phyloP scores from a whole-genome alignment of 2,888 invertebrate species.

The Sussaba pulchella region DNA sequence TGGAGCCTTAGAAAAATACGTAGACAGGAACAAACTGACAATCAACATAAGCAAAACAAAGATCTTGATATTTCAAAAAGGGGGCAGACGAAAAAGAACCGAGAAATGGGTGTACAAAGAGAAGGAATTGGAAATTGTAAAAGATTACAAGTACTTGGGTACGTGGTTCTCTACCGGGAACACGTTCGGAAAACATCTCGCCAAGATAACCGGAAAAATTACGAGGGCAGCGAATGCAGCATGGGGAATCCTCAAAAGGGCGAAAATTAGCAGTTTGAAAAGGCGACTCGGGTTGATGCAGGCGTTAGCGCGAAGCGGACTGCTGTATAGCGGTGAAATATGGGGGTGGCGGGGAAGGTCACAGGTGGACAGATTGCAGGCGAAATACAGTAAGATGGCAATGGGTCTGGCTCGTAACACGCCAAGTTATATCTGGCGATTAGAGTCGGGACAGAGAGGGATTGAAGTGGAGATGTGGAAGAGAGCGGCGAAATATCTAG shows the following conservation, averaged over 20 bases:
- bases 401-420: slow-evolving; percentile 32
- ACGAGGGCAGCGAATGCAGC: too few relatives aligned
- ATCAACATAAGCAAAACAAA: too few relatives aligned
- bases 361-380: slow-evolving; percentile 17
- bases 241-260: too few relatives aligned
- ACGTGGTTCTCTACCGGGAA: slow-evolving; percentile 42
- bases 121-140: slow-evolving; percentile 45
- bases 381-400: slow-evolving; percentile 15
- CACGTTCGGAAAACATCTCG: slow-evolving; percentile 13
- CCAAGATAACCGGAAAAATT: too few relatives aligned
- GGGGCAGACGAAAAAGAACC: too few relatives aligned
- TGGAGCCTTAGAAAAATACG: slow-evolving; percentile 39
- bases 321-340: slow-evolving; percentile 41
- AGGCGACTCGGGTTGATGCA: slow-evolving; percentile 31
- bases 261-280: background rate
- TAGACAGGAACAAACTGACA: slow-evolving; percentile 32
- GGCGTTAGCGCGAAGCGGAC: slow-evolving; percentile 24
- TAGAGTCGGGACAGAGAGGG: too few relatives aligned
- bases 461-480: too few relatives aligned
- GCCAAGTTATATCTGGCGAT: too few relatives aligned
- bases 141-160: slow-evolving; percentile 50
- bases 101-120: slow-evolving; percentile 22
- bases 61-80: too few relatives aligned
- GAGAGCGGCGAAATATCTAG: too few relatives aligned
- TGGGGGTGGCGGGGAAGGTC: slow-evolving; percentile 34